phyloP scores from a whole-genome alignment of 2,888 invertebrate species.

The Falcaria lacertinaria region DNA sequence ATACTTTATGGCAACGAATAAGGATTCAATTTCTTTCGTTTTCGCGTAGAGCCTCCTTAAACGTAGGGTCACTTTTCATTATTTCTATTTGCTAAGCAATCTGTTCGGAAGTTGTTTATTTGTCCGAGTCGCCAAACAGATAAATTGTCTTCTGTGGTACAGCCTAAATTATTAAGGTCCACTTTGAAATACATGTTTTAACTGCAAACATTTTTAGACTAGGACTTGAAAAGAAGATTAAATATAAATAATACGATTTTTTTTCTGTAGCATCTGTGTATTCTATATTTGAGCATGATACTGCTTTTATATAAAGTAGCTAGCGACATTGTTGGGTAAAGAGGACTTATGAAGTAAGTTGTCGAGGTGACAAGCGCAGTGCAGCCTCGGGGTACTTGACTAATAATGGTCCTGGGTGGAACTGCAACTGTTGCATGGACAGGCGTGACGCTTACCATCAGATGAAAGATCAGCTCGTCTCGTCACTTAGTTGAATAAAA shows the following conservation, averaged over 20 bases:
- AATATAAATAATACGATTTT: neutral
- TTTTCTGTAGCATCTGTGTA: no score
- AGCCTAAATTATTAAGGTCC: neutral
- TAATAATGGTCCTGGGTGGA: no score
- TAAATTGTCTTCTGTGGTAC: conserved; percentile 34
- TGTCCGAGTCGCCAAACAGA: conserved; percentile 28
- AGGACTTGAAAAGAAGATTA: neutral
- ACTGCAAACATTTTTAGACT: neutral
- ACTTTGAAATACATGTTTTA: neutral
- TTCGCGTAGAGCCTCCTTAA: conserved; percentile 2
- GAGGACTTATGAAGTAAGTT: no score
- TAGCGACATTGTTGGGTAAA: no score
- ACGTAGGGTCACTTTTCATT: conserved; percentile 44
- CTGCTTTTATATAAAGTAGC: no score
- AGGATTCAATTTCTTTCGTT: conserved; percentile 1
- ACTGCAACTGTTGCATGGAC: no score
- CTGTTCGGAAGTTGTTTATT: conserved; percentile 32
- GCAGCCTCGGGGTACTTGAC: no score
- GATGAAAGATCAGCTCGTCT: no score
- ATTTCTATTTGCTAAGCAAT: conserved; percentile 66
- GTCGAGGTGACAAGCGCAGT: no score
- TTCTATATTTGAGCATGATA: no score
- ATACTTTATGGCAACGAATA: neutral
- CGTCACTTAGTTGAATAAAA: no score
- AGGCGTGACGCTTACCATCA: no score